phyloP scores from a whole-genome alignment of 1,140 invertebrate species.

The Meloidogyne exigua region DNA sequence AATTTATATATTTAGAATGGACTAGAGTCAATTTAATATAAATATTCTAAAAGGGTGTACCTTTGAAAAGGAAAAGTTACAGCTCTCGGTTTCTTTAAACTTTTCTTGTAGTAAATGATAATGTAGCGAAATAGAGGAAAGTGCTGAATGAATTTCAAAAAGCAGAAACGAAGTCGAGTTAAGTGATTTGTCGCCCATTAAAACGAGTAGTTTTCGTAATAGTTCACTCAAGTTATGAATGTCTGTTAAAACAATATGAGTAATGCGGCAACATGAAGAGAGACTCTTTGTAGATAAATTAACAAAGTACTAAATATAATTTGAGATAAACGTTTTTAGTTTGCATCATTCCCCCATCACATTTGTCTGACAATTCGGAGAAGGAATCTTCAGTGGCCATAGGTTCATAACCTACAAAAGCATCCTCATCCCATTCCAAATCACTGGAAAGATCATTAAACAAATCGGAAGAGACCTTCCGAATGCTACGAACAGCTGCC shows the following conservation, averaged over 20 bases:
- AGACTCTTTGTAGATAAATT: background rate
- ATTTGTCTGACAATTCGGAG: conserved; percentile 5
- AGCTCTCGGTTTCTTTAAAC: background rate
- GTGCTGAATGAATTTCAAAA: conserved; percentile 1
- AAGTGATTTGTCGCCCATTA: conserved; percentile 13
- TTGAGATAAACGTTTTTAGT: conserved; percentile 10
- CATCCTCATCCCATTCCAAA: conserved; percentile 28
- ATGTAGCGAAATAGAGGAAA: background rate
- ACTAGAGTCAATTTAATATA: background rate
- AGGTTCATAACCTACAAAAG: background rate
- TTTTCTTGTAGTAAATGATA: conserved; percentile 1
- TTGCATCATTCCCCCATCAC: background rate
- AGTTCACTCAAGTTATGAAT: conserved; percentile 1
- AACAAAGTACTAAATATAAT: background rate
- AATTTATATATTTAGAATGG: background rate
- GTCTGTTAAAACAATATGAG: background rate
- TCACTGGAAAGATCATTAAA: conserved; percentile 11
- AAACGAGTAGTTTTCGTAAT: conserved; percentile 6
- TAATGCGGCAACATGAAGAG: background rate
- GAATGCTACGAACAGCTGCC: conserved; percentile 4
- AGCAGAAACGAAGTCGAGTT: conserved; percentile 1
- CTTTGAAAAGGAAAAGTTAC: background rate
- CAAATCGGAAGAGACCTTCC: background rate
- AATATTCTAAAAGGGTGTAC: background rate
- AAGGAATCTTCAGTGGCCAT: background rate